Percentiles rank a stretch among this genome's conserved stretches.
Evolutionary conservation across 2,888 invertebrate species (phyloP).

Genomic region (Thalpophila matura): DNA sequence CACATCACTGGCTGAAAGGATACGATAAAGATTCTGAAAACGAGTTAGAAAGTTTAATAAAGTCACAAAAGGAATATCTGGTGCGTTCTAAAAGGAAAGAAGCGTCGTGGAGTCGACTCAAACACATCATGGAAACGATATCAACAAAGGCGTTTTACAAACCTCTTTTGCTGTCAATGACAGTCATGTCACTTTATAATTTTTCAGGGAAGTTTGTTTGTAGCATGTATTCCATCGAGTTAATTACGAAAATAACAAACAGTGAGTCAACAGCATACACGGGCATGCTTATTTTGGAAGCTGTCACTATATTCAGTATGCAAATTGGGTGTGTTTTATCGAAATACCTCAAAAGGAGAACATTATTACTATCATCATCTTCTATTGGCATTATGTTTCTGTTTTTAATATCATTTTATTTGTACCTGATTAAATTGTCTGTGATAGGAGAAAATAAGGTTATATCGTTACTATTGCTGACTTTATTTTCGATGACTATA

Average conservation of each 20-base stretch:
- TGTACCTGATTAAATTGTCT: slow-evolving; percentile 65
- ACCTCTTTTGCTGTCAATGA: slow-evolving; percentile 69
- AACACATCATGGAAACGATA: slow-evolving; percentile 58
- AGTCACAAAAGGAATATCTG: slow-evolving; percentile 66
- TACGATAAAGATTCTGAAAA: slow-evolving; percentile 63
- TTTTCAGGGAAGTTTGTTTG: slow-evolving; percentile 76
- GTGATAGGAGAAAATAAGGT: slow-evolving; percentile 63
- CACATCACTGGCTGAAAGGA: slow-evolving; percentile 74
- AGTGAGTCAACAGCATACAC: slow-evolving; percentile 66
- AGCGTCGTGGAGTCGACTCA: slow-evolving; percentile 51
- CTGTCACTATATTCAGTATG: slow-evolving; percentile 69
- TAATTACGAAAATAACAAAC: slow-evolving; percentile 65
- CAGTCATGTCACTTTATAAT: slow-evolving; percentile 70
- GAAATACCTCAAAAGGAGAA: slow-evolving; percentile 64
- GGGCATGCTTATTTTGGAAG: slow-evolving; percentile 73
- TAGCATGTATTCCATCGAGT: slow-evolving; percentile 66
- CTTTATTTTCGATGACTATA: slow-evolving; percentile 67
- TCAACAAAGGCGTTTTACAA: slow-evolving; percentile 70
- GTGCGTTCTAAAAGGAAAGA: slow-evolving; percentile 44
- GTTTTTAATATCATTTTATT: slow-evolving; percentile 66
- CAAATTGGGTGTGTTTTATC: slow-evolving; percentile 62
- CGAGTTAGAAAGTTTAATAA: slow-evolving; percentile 69
- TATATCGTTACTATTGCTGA: slow-evolving; percentile 65
- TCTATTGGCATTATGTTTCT: slow-evolving; percentile 65
- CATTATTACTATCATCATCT: slow-evolving; percentile 63